A percentile compares a stretch with the other conserved stretches of the same genome.
Evolutionary conservation across 2,888 invertebrate species (phyloP).

Genomic region (Coronaproctus castanopsis): DNA sequence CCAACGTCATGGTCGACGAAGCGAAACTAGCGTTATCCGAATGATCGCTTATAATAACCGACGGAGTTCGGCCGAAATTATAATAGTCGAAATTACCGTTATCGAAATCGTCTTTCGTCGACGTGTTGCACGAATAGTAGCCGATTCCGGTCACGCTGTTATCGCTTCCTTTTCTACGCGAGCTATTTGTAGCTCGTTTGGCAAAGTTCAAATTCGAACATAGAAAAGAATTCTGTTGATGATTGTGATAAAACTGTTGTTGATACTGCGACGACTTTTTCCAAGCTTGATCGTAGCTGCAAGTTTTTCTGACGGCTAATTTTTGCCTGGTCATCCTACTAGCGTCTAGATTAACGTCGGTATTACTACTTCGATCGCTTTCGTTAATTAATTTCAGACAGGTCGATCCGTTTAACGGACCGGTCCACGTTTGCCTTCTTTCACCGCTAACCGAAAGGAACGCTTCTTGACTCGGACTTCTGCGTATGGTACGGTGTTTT

Average conservation of each 20-base stretch:
- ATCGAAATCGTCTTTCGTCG: constrained; percentile 7
- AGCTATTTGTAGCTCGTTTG: too few relatives aligned
- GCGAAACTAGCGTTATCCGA: constrained; percentile 41
- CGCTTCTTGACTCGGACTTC: background rate
- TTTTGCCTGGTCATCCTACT: background rate
- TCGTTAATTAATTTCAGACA: too few relatives aligned
- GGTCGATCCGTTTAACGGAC: constrained; percentile 2
- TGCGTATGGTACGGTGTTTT: background rate
- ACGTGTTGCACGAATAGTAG: too few relatives aligned
- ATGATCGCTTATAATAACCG: constrained; percentile 71
- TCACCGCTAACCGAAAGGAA: background rate
- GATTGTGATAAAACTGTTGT: background rate
- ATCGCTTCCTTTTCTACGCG: too few relatives aligned
- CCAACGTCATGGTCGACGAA: constrained; percentile 34
- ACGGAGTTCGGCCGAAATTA: constrained; percentile 52
- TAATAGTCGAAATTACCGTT: constrained; percentile 29
- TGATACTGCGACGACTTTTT: background rate
- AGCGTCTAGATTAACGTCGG: too few relatives aligned
- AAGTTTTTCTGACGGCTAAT: constrained; percentile 5
- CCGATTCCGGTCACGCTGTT: too few relatives aligned
- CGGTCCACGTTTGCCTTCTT: constrained; percentile 9
- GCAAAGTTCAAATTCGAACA: too few relatives aligned
- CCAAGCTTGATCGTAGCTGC: constrained; percentile 7
- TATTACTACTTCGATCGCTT: too few relatives aligned
- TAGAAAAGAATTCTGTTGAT: background rate